Evolutionary conservation across 2,888 invertebrate species (phyloP).

Genomic region (Calameuta pallipes): DNA sequence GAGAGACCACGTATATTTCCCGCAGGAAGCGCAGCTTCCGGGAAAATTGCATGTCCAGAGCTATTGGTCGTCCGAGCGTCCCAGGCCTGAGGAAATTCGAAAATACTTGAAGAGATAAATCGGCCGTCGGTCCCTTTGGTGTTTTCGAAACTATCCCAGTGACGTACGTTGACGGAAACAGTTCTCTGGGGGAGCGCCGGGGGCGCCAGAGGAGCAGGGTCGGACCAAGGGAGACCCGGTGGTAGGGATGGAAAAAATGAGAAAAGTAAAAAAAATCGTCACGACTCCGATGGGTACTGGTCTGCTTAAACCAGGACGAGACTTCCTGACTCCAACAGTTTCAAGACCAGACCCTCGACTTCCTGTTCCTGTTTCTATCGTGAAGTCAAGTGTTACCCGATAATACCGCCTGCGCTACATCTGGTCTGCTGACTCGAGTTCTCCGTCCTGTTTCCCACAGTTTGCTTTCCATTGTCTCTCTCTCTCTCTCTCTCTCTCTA

Average conservation of each 20-base stretch:
- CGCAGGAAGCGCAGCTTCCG: neutral
- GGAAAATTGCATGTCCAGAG: neutral
- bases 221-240: neutral
- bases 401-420: conserved; percentile 48
- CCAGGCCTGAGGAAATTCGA: neutral
- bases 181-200: neutral
- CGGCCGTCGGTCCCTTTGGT: neutral
- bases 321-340: neutral
- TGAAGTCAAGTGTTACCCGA: conserved; percentile 37
- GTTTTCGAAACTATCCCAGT: neutral
- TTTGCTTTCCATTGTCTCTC: conserved; percentile 5
- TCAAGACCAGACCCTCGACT: neutral
- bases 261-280: neutral
- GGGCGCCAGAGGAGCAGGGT: neutral
- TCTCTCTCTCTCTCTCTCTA: conserved; percentile 11
- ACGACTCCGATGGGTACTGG: neutral
- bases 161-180: neutral
- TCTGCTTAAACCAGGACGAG: neutral
- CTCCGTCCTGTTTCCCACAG: conserved; percentile 18
- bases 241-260: neutral
- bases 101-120: neutral
- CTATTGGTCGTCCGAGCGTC: neutral
- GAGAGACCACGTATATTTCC: neutral
- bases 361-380: neutral
- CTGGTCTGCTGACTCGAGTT: conserved; percentile 45